Base-by-base conservation (phyloP, 2,888 invertebrate species). In the Drosophila antonietae region DNA sequence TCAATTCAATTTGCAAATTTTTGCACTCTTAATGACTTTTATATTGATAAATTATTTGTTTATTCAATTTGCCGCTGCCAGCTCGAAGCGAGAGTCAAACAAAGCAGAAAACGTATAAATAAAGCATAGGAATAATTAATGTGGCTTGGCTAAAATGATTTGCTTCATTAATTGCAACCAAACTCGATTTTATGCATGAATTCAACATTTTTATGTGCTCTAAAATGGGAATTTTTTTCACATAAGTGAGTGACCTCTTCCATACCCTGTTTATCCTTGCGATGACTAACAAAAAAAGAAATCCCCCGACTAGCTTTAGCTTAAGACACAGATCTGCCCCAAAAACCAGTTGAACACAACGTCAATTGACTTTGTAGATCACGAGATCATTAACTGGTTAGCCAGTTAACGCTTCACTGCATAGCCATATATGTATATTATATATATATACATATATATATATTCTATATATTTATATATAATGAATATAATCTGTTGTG, bases 181-280 rank as follows among this genome's bases (percentile, higher is more conserved):
- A 66, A 75, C 57, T 46, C 2, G 49, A 47, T 72, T 72, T 68
- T 39, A 57, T 46, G 66, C 49, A 63, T 75, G 4, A 49, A 76
- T 71, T 67, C 67, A 53, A 14, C 12, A 39, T 35, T 33, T 37
- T 23, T 43, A 35, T 33, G 31, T 52, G n/a, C 33, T 39, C 10
- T 14, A 7, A 20, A 8, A 14, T 7, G 44, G 33, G 51, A 2
- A 7, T 51, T 51, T 51, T 5, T 7, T 37, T 3, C 2, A 5
- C 6, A 10, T 8, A 4, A 15, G 55, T 55, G 47, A 39, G 15
- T 71, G 59, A 70, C 55, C 43, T 51, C 44, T 43, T 28, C 6
- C 1, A 28, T 28, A 28, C 28, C 28, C 28, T 28, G 6, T 28
- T 49, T 62, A 75, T 77, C 77, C 79, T 79, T 75, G 74, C 31